Evolutionary conservation across 1,140 invertebrate species (phyloP), one percentile per base, ranked within the genome.

Genomic region (Drosophila navojoa): DNA sequence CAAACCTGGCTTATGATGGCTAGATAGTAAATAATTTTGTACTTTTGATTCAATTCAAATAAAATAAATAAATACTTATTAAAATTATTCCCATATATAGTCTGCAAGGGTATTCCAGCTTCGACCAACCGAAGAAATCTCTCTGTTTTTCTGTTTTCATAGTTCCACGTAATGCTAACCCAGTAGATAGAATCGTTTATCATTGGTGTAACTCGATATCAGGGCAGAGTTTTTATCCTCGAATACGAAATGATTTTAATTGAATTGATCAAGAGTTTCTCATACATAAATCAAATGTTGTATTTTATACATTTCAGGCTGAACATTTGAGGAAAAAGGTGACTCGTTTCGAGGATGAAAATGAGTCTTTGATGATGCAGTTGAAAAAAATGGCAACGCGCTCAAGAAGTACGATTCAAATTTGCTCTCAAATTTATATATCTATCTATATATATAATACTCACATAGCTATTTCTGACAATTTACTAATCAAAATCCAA

Each of bases 311-410:
- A 71, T 91, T 95, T 93, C 94, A 96, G 95, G 95, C 95, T 89
- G 94, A 96, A 94, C 96, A 95, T 92, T 94, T 97, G 87, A 94
- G 97, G 92, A 97, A 96, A 94, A 97, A 97, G 93, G 94, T 96
- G 76, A 95, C 95, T 73, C 95, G 97, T 73, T 94, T 98, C 87
- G 97, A 98, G 93, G 97, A 98, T 92, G 97, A 98, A 94, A 98
- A 98, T 94, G 97, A 98, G 93, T 96, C 96, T 63, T 94, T 98
- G 92, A 95, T 96, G 91, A 94, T 97, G 93, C 97, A 98, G 94
- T 94, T 98, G 90, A 97, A 98, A 94, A 98, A 97, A 95, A 97
- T 98, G 96, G 96, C 96, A 92, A 95, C 95, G 90, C 95, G 95
- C 93, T 94, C 95, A 92, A 95, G 94, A 95, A 95, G 95, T 96